Base-by-base conservation (phyloP, 2,797 vertebrate genomes). In the Sebastes reedi region DNA sequence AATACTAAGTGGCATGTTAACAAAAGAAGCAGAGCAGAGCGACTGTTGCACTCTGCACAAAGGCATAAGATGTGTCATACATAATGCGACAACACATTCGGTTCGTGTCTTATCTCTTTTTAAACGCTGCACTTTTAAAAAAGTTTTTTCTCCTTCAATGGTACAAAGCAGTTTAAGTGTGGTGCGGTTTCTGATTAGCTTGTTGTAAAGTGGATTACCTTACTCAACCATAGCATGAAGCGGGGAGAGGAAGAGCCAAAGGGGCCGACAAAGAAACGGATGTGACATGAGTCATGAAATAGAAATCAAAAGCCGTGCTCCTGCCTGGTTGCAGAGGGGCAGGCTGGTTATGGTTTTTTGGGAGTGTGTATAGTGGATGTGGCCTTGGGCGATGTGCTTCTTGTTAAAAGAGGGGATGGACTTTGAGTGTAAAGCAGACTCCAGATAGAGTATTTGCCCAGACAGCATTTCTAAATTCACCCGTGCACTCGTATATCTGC, bases 201-300 rank as follows among this genome's bases (percentile, higher is more conserved):
- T 77, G 58, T 87, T 80, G 64, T 72, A 78, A 86, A 89, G 84
- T 71, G 78, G 85, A 89, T 85, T 83, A 81, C 83, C 70, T 87
- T 64, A 65, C 64, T 86, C 58, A 72, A 59, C 77, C 77, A 65
- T 55, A 72, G 75, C 59, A 81, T 39, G 83, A 82, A 52, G 82
- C 70, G 79, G 29, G 77, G 72, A 88, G 74, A 85, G 85, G 77
- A 89, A 89, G 79, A 87, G 89, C 84, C 81, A 20, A 85, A 78
- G 85, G 90, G 84, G 60, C 42, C 42, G 70, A 70, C 62, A 22
- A 69, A 86, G 81, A 81, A 87, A 90, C 72, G 76, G 85, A 89
- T 87, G 91, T 68, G 83, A 89, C 89, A 87, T 55, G 84, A 91
- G 88, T 90, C 89, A 92, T 91, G 92, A 91, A 92, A 91, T 83